Evolutionary conservation across 1,140 invertebrate species (phyloP), one percentile per base, ranked within the genome.

Genomic region (Drosophila eugracilis): DNA sequence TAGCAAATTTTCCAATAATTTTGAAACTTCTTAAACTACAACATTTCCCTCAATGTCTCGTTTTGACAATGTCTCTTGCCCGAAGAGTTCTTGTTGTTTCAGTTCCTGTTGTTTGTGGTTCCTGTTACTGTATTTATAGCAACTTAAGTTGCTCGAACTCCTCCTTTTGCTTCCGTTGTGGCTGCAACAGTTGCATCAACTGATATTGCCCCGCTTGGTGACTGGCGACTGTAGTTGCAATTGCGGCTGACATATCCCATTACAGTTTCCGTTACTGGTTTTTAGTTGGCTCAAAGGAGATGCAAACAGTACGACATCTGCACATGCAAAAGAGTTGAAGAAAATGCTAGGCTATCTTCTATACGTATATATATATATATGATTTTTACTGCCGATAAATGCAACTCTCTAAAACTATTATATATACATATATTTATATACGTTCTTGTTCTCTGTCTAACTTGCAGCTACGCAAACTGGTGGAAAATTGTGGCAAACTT

Each of bases 241-340:
- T 36, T 73, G 55, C 28, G 57, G 22, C 70, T 52, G 70, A 50
- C 70, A 73, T 72, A 60, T 71, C 70, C 66, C 70, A 72, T 71
- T 72, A 71, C 69, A 72, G 65, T 52, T 72, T 72, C 69, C 67
- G 52, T 57, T 69, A 45, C 63, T 55, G 50, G 62, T 67, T 47
- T 3, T 53, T 37, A 9, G 15, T 53, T 37, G 9, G 15, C 30
- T 28, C 41, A 60, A 65, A 60, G 24, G 50, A 65, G 26, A 32
- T 24, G 15, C 15, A 39, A 39, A 14, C 63, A 59, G 22, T 45
- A 30, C 48, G 37, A 17, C 58, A 63, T 39, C 39, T 34, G 32
- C 34, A 26, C 28, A 54, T 36, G 55, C 48, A 24, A 54, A 53
- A 50, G 44, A 52, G 44, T 32, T 9, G 9, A 2, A 12, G 9